These are phyloP conservation scores for Ectemnius cavifrons DNA, from an alignment of 2,888 invertebrate species.

Conservation along the genomic window DNA sequence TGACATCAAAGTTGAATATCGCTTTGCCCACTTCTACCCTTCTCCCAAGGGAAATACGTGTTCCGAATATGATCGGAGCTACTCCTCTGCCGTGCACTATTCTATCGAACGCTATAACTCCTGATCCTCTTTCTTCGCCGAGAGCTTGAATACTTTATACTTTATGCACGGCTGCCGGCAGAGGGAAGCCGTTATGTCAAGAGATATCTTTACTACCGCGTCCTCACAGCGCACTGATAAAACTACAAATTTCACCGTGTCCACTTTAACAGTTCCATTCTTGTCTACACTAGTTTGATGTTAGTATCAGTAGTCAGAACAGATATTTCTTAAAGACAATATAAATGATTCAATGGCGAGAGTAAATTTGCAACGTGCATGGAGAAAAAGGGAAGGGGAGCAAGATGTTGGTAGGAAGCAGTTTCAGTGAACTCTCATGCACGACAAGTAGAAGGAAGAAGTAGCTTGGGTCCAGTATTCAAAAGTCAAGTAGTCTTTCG, in stretches of 20 bases:
- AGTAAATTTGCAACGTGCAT: no score
- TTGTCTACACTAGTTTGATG: no score
- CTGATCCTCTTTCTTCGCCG: background rate
- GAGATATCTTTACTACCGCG: no score
- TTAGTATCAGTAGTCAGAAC: no score
- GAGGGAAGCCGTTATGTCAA: background rate
- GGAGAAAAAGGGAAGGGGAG: no score
- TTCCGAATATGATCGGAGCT: conserved; percentile 20
- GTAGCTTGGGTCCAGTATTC: conserved; percentile 7
- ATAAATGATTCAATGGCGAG: no score
- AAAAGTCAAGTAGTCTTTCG: conserved; percentile 36
- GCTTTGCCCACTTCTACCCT: background rate
- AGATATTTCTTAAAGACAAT: no score
- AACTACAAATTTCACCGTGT: no score
- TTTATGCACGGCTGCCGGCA: background rate
- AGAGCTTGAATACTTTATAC: background rate
- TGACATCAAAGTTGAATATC: background rate
- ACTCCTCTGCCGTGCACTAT: background rate
- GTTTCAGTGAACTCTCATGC: no score
- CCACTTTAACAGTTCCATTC: no score
- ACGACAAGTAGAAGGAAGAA: background rate
- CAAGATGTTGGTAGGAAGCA: no score
- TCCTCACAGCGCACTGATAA: no score
- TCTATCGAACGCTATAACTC: background rate
- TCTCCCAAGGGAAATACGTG: conserved; percentile 8